These are phyloP conservation scores for Eristalis pertinax DNA, from an alignment of 2,888 invertebrate species.

Conservation along the genomic window DNA sequence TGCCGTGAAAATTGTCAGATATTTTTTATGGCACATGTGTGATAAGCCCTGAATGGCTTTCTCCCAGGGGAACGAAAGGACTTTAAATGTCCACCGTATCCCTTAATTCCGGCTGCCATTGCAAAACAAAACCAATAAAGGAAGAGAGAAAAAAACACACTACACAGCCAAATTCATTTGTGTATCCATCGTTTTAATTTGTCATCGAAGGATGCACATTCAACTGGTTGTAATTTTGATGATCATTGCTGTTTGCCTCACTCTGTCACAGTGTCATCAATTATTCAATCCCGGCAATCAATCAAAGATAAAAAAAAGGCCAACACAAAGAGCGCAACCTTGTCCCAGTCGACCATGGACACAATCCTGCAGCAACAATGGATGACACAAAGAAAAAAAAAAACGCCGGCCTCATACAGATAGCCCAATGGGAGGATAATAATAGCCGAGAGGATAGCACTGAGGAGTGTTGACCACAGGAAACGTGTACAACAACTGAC, in stretches of 20 bases:
- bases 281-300: constrained; percentile 59
- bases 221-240: constrained; percentile 39
- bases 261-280: constrained; percentile 38
- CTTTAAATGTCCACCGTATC: background rate
- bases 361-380: background rate
- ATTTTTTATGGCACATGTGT: background rate
- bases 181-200: constrained; percentile 5
- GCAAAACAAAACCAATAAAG: background rate
- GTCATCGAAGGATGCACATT: constrained; percentile 10
- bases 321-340: background rate
- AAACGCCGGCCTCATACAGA: background rate
- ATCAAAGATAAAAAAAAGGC: constrained; percentile 30
- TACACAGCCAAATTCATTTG: constrained; percentile 3
- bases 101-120: background rate
- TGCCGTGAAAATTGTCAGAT: background rate
- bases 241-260: background rate
- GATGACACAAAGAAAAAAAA: background rate
- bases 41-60: background rate
- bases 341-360: background rate
- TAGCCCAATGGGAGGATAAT: constrained; percentile 9
- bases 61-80: background rate
- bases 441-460: constrained; percentile 22
- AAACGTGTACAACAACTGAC: constrained; percentile 52
- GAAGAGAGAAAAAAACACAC: background rate
- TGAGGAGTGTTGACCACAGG: constrained; percentile 36